phyloP scores from a whole-genome alignment of 1,140 invertebrate species.

The Bombus waltoni region DNA sequence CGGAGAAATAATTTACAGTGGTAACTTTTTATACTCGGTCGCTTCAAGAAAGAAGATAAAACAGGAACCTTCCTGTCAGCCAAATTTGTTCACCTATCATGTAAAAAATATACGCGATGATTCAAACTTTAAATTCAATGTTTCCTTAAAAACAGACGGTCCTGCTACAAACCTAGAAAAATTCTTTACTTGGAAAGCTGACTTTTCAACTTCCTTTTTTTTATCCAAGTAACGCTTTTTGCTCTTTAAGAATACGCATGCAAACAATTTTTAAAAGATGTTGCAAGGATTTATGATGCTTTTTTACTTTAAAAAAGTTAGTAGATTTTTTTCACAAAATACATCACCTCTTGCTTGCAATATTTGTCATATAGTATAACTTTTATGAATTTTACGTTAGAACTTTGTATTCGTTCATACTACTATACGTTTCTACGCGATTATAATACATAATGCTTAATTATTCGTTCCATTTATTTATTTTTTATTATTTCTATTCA shows the following conservation, averaged over 20 bases:
- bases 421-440: too few relatives aligned
- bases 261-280: neutral
- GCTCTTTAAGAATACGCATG: neutral
- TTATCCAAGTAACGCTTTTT: slow-evolving; percentile 37
- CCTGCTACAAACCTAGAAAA: slow-evolving; percentile 38
- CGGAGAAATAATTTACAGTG: slow-evolving; percentile 25
- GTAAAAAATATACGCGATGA: slow-evolving; percentile 43
- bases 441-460: too few relatives aligned
- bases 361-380: too few relatives aligned
- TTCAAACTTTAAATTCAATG: slow-evolving; percentile 11
- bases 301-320: neutral
- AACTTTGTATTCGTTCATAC: too few relatives aligned
- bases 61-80: neutral
- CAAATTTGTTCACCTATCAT: slow-evolving; percentile 8
- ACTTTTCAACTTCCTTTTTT: slow-evolving; percentile 17
- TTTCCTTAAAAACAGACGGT: slow-evolving; percentile 38
- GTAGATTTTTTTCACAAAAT: neutral
- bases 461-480: too few relatives aligned
- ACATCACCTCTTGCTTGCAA: neutral
- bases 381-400: too few relatives aligned
- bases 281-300: neutral
- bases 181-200: slow-evolving; percentile 53
- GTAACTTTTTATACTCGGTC: slow-evolving; percentile 35
- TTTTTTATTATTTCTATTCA: too few relatives aligned
- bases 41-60: neutral